Evolutionary conservation across 2,113 vertebrate species (phyloP).

Genomic region (Daboia siamensis): DNA sequence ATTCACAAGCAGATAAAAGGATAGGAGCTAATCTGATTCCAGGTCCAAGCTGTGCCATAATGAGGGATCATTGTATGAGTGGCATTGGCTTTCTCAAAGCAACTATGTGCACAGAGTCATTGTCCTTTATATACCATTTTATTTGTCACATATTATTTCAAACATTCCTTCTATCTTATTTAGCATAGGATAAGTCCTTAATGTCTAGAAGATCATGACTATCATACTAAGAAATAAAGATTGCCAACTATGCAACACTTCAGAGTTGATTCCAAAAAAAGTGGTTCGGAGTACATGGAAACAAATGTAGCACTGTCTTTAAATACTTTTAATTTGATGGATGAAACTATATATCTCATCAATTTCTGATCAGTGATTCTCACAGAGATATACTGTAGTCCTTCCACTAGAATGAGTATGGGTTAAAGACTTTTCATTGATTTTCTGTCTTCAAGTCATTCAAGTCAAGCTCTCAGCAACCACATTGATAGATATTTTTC

Average conservation of each 20-base stretch:
- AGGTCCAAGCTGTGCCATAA: background rate
- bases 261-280: background rate
- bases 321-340: background rate
- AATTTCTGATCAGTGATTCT: background rate
- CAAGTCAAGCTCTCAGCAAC: background rate
- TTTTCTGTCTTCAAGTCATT: background rate
- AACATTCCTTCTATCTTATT: background rate
- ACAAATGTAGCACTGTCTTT: background rate
- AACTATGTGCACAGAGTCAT: background rate
- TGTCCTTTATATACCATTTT: background rate
- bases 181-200: background rate
- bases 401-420: background rate
- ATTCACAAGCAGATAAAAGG: background rate
- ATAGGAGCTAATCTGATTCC: background rate
- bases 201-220: background rate
- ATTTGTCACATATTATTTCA: background rate
- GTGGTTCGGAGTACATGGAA: background rate
- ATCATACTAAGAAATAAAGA: background rate
- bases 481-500: background rate
- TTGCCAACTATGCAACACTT: background rate
- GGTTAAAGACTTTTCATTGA: background rate
- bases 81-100: background rate
- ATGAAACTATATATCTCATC: background rate
- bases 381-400: background rate
- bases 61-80: background rate